Evolutionary conservation across 2,797 vertebrate genomes (phyloP), one percentile per base, ranked within the genome.

Genomic region (Cossypha niveicapilla): DNA sequence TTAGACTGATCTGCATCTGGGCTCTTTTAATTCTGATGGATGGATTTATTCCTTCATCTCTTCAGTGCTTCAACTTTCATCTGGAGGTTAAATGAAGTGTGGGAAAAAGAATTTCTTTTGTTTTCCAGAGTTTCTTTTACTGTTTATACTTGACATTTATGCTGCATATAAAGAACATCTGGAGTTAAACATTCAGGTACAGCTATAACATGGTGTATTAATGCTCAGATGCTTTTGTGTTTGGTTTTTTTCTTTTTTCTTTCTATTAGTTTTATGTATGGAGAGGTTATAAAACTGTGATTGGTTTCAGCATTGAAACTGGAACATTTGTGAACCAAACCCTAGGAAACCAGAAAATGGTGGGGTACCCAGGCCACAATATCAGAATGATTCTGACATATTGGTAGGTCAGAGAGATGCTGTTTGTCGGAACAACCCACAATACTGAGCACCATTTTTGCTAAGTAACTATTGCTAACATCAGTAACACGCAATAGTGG

Each of bases 11-110:
- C 13, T 94, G 27, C 18, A 56, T 72, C 35, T 68, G 58, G 86
- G 82, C 13, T 34, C 18, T 96, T 92, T 91, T 90, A 83, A 77
- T 95, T 91, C 42, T 86, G 90, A 92, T 7, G 22, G 91, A 92
- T 7, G 21, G 53, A 86, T 93, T 95, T 96, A 95, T 95, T 95
- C 77, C 35, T 91, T 90, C 90, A 42, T 89, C 32, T 93, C 74
- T 91, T 74, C 68, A 61, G n/a, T 71, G 66, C 88, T 93, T 96
- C 57, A 83, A 19, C 94, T 96, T 97, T 95, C 83, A 68, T 67
- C 42, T 92, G 79, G 93, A 93, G 66, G 23, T 85, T 75, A 83
- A 85, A 83, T 0, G 1, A 25, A 73, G 39, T 47, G 67, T 53
- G 16, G 24, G 23, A 74, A 61, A 45, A 84, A n/a, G 7, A 53